Percentiles rank a stretch among this genome's conserved stretches.
These are phyloP conservation scores for Dendrocopos noguchii DNA, from an alignment of 2,113 vertebrate genomes.

Conservation along the genomic window DNA sequence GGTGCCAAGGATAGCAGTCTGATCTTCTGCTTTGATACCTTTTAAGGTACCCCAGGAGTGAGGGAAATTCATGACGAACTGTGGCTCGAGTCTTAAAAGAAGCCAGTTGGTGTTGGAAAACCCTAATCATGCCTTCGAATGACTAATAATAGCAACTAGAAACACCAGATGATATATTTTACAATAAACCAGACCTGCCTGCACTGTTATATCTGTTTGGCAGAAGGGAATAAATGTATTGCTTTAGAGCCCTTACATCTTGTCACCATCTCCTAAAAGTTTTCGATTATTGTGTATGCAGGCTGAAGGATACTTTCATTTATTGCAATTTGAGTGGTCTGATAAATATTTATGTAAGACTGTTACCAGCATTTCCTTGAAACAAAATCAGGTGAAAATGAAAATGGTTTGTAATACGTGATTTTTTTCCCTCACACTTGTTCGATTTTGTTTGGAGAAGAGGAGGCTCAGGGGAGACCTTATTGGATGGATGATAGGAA, in stretches of 20 bases:
- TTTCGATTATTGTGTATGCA: neutral
- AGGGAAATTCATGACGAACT: constrained; percentile 11
- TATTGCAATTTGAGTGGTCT: constrained; percentile 41
- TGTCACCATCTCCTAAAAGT: constrained; percentile 9
- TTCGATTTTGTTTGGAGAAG: constrained; percentile 9
- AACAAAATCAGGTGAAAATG: constrained; percentile 62
- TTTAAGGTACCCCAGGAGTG: neutral
- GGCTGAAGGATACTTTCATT: constrained; percentile 62
- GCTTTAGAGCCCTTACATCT: constrained; percentile 18
- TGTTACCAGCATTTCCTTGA: constrained; percentile 32
- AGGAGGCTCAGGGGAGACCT: no score
- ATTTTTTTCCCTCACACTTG: neutral
- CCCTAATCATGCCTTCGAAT: neutral
- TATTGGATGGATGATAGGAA: no score
- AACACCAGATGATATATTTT: neutral
- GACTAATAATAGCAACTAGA: neutral
- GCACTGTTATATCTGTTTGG: neutral
- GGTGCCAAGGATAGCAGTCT: neutral
- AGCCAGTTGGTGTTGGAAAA: neutral
- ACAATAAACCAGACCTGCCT: neutral
- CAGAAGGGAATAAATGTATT: constrained; percentile 12
- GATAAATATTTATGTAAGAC: constrained; percentile 73
- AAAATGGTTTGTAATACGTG: neutral
- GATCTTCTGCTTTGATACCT: neutral
- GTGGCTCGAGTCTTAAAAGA: neutral